Evolutionary conservation across 2,888 invertebrate genomes (phyloP), one percentile per base, ranked within the genome.

Genomic region (Thera britannica): DNA sequence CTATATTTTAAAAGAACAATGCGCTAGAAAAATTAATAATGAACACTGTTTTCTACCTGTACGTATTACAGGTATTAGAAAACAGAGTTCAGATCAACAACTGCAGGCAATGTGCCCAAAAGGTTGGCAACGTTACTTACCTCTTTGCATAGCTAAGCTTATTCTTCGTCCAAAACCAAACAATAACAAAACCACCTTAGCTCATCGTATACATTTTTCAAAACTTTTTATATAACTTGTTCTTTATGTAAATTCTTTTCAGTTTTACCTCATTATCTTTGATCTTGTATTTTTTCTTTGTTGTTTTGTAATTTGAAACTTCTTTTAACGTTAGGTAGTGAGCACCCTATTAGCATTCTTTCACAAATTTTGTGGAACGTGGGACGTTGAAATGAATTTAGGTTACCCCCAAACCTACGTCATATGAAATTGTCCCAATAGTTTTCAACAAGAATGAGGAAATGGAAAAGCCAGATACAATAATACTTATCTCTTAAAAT

Each of bases 381-480:
- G 44, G 12, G 55, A 6, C 51, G 23, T 51, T 8, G 9, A 49
- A 63, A 58, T 51, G 51, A 63, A 58, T 63, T 63, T 57, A 51
- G 41, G 44, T 58, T 51, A 48, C 49, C 54, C 54, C 52, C 34
- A 41, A 49, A 54, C 52, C 54, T 54, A 44, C 52, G 11, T 56
- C 35, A 46, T 9, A 63, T 51, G n/a, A 38, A 57, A 52, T 49
- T 57, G 41, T 51, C 34, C 58, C 57, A 41, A 58, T 51, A 58
- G 23, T 49, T 34, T 57, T 48, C 55, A 44, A 41, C 34, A 63
- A 57, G 11, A 51, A 58, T 49, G 23, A 5, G 57, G 51, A 51
- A 57, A 63, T 57, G 36, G 51, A 57, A 56, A 62, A 36, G 38
- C 34, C 57, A 2, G 11, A 48, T 9, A 48, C 44, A 48, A 62